Evolutionary conservation across 2,797 vertebrate species (phyloP).

Genomic region (Myripristis jacobus): DNA sequence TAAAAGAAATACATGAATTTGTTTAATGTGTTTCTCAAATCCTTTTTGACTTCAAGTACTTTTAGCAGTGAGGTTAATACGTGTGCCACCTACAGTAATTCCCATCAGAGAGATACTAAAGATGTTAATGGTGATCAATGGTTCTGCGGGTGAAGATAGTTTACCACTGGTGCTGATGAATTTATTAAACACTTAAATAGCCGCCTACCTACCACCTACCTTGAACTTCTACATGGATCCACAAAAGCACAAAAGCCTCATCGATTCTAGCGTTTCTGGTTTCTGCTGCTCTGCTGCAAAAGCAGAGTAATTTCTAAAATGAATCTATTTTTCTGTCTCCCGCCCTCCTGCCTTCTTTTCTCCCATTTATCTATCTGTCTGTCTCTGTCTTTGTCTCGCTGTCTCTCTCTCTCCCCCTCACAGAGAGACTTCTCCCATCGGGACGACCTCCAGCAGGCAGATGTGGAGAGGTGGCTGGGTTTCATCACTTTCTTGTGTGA

Average conservation of each 20-base stretch:
- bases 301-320: conserved; percentile 3
- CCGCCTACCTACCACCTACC: conserved; percentile 48
- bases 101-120: conserved; percentile 50
- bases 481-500: conserved; percentile 99
- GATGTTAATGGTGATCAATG: conserved; percentile 61
- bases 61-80: conserved; percentile 60
- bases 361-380: background rate
- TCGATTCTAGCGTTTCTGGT: background rate
- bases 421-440: conserved; percentile 95
- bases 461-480: conserved; percentile 96
- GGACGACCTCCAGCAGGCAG: conserved; percentile 90
- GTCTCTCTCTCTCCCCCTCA: conserved; percentile 3
- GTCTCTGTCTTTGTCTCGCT: background rate
- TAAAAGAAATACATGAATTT: conserved; percentile 60
- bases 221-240: conserved; percentile 15
- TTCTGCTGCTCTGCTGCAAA: background rate
- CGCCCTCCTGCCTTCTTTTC: background rate
- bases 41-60: conserved; percentile 55
- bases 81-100: conserved; percentile 60
- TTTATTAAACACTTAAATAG: conserved; percentile 47
- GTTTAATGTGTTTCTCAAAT: conserved; percentile 62
- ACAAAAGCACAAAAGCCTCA: conserved; percentile 13
- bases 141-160: conserved; percentile 12
- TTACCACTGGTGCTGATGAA: conserved; percentile 41
- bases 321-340: conserved; percentile 30